Evolutionary conservation across 2,797 vertebrate genomes (phyloP), one percentile per base, ranked within the genome.

Genomic region (Paguma larvata): DNA sequence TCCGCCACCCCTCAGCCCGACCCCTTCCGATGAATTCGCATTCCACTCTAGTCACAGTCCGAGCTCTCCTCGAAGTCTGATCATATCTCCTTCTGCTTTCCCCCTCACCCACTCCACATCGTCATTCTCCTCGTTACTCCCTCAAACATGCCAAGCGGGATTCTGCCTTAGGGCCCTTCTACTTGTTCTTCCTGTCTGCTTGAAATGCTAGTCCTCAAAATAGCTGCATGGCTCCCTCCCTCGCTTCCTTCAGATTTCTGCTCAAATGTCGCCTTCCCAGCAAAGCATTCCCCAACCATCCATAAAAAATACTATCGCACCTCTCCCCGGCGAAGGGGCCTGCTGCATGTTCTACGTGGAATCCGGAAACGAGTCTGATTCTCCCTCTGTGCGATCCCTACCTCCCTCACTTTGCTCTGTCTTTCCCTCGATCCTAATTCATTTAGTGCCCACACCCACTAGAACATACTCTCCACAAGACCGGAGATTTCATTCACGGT

Each of bases 191-290:
- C 16, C 23, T 63, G 56, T 88, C 67, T 82, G 23, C 59, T 92
- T 84, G 10, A 65, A 93, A 95, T 89, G 46, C 14, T 85, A 67
- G 59, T 88, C 44, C 44, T 23, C 34, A 9, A 78, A 89, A 93
- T n/a, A 91, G 51, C 30, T 91, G 15, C 21, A 48, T 77, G 62
- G 38, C 38, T 92, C 59, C 89, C 41, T 82, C 41, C 30, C n/a
- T 84, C 46, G 30, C 15, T 95, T 92, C 46, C 8, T 94, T 93
- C 94, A 51, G 51, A 84, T 75, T 93, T 95, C 70, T 95, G 27
- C 14, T 94, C 67, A 94, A 80, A 89, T 51, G 13, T 91, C 62
- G 68, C 27, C 89, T 68, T 78, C 53, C 27, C 30, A 41, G 32
- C 30, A 65, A 77, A 32, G 23, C 19, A 65, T 88, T 90, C n/a